A percentile compares a stretch with the other conserved stretches of the same genome.
phyloP scores from a whole-genome alignment of 2,888 invertebrate species.

The Xanthorhoe spadicearia region DNA sequence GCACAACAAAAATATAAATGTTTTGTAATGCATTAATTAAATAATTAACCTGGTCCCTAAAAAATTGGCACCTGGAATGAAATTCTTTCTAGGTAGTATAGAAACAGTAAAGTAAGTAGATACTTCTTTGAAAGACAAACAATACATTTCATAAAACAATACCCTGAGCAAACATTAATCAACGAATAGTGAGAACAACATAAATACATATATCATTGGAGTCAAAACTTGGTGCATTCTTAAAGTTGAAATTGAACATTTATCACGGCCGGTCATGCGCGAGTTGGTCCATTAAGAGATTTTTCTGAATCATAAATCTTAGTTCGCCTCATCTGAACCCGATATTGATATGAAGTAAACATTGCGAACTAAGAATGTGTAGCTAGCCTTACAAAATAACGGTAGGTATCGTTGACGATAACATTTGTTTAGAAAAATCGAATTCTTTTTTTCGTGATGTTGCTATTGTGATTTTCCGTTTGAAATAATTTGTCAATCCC shows the following conservation, averaged over 20 bases:
- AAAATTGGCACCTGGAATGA: too few relatives aligned
- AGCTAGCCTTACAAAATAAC: slow-evolving; percentile 3
- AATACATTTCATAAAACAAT: slow-evolving; percentile 32
- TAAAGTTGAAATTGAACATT: slow-evolving; percentile 84
- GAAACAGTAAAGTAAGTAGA: too few relatives aligned
- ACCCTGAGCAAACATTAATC: slow-evolving; percentile 55
- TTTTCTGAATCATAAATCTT: slow-evolving; percentile 84
- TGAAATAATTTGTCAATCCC: too few relatives aligned
- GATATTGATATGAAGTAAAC: slow-evolving; percentile 79
- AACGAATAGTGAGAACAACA: slow-evolving; percentile 63
- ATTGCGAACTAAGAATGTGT: slow-evolving; percentile 52
- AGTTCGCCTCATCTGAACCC: slow-evolving; percentile 79
- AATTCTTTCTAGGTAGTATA: too few relatives aligned
- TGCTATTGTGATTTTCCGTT: too few relatives aligned
- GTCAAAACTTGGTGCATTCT: slow-evolving; percentile 82
- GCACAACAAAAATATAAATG: too few relatives aligned
- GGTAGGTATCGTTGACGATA: slow-evolving; percentile 2
- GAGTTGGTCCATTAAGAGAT: slow-evolving; percentile 82
- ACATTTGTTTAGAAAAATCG: neutral
- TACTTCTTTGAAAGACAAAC: slow-evolving; percentile 10
- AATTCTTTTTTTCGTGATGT: neutral
- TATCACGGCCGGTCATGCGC: slow-evolving; percentile 79
- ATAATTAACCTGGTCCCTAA: too few relatives aligned
- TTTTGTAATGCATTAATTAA: too few relatives aligned
- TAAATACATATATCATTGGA: slow-evolving; percentile 77